These are phyloP conservation scores for Pantala flavescens DNA, from an alignment of 1,140 invertebrate genomes.

Conservation along the genomic window DNA sequence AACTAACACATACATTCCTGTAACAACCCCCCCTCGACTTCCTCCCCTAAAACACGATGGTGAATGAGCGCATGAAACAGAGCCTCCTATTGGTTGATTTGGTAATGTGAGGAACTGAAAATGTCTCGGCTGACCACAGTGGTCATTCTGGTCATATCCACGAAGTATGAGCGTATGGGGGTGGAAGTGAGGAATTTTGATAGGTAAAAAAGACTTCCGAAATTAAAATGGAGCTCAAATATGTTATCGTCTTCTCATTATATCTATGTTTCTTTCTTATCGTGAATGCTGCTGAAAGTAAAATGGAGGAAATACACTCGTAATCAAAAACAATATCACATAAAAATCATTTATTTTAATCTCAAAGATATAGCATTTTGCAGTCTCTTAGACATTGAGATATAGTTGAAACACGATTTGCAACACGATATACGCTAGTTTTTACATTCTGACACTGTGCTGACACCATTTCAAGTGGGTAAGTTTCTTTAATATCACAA, in stretches of 20 bases:
- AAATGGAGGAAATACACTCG: too few relatives aligned
- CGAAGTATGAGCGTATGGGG: background rate
- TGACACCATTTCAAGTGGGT: background rate
- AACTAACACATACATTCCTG: background rate
- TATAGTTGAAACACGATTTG: background rate
- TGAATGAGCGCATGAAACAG: conserved; percentile 4
- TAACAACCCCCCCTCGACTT: conserved; percentile 2
- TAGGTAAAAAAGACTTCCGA: background rate
- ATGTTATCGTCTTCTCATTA: too few relatives aligned
- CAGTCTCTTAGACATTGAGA: background rate
- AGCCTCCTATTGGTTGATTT: background rate
- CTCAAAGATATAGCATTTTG: conserved; percentile 1
- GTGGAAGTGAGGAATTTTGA: conserved; percentile 6
- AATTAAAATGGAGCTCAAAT: background rate
- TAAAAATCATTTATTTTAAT: conserved; percentile 4
- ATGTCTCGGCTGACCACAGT: background rate
- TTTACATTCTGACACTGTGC: background rate
- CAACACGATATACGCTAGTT: background rate
- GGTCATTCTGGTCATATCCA: background rate
- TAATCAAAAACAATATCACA: background rate
- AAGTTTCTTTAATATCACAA: conserved; percentile 10
- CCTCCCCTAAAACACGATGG: conserved; percentile 7
- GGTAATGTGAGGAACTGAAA: background rate
- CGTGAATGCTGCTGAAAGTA: too few relatives aligned
- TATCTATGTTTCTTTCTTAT: too few relatives aligned